Base-by-base conservation (phyloP, 2,888 invertebrate genomes). In the Cataglyphis cursor region DNA sequence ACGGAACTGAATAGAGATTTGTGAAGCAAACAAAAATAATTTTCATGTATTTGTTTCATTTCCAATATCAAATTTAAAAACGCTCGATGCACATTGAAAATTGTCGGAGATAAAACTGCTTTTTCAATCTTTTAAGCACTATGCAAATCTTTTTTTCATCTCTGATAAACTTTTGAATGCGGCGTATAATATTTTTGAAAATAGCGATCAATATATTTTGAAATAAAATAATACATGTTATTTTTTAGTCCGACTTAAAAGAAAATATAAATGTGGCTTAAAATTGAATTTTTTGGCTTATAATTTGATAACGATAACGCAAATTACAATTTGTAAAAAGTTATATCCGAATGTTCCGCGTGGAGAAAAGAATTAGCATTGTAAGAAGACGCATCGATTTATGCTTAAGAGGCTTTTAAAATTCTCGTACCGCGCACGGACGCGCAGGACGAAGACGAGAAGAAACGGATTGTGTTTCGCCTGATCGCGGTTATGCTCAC, bases 401-500 rank as follows among this genome's bases (percentile, higher is more conserved):
- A 65, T 51, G 64, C 65, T 70, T 72, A 73, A 80, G 35, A 83
- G 70, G 54, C 65, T 83, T 70, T 81, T 72, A 72, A 81, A 41
- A 48, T 72, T 83, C 64, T 85, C 61, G 62, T 72, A 74, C 68
- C 76, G 66, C 41, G 81, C 66, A 74, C 64, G 41, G 21, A 84
- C 75, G 72, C 68, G 80, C 73, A 75, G 73, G 73, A 24, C 68
- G 80, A 81, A 66, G 57, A 64, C 24, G 74, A 57, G 74, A 44
- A 84, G 38, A 51, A 80, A 48, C 35, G 38, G 66, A 74, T 83
- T 74, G 85, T 82, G 85, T 88, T 90, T 84, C 85, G 84, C 83
- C 76, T 82, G 82, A 86, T 88, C 86, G 83, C 73, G 87, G 83
- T 82, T 84, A 85, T 86, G 91, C 83, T 90, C 87, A 86, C 83